Evolutionary conservation across 2,888 invertebrate genomes (phyloP).

Genomic region (Barypeithes pellucidus): DNA sequence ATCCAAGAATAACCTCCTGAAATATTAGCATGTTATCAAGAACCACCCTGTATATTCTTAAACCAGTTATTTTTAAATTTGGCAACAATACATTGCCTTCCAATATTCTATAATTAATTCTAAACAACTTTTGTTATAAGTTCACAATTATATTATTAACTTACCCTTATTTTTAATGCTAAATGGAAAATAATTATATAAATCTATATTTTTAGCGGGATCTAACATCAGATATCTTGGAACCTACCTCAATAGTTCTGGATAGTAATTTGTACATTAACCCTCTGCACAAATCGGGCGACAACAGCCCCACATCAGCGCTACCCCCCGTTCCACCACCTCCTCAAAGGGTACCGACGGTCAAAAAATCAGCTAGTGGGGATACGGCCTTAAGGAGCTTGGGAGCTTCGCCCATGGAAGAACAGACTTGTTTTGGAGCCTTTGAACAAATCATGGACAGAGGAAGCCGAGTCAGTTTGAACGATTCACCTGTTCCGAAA

Average conservation of each 20-base stretch:
- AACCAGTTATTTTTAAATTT: too few relatives aligned
- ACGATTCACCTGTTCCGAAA: slow-evolving; percentile 82
- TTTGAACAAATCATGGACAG: slow-evolving; percentile 70
- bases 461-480: slow-evolving; percentile 75
- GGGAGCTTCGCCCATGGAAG: slow-evolving; percentile 76
- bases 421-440: slow-evolving; percentile 69
- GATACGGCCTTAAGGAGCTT: slow-evolving; percentile 82
- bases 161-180: too few relatives aligned
- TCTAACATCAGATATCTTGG: slow-evolving; percentile 70
- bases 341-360: slow-evolving; percentile 56
- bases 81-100: too few relatives aligned
- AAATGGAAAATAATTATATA: too few relatives aligned
- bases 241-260: slow-evolving; percentile 71
- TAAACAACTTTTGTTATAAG: too few relatives aligned
- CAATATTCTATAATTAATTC: too few relatives aligned
- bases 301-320: slow-evolving; percentile 70
- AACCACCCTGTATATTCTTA: too few relatives aligned
- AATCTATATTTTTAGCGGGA: slow-evolving; percentile 71
- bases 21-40: too few relatives aligned
- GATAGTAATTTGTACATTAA: slow-evolving; percentile 92
- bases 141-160: too few relatives aligned
- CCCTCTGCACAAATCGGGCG: slow-evolving; percentile 81
- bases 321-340: slow-evolving; percentile 57
- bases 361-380: slow-evolving; percentile 73
- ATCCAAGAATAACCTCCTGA: too few relatives aligned